Conservation (phyloP, 2,797 vertebrate genomes). For the Gallinago stenura region DNA sequence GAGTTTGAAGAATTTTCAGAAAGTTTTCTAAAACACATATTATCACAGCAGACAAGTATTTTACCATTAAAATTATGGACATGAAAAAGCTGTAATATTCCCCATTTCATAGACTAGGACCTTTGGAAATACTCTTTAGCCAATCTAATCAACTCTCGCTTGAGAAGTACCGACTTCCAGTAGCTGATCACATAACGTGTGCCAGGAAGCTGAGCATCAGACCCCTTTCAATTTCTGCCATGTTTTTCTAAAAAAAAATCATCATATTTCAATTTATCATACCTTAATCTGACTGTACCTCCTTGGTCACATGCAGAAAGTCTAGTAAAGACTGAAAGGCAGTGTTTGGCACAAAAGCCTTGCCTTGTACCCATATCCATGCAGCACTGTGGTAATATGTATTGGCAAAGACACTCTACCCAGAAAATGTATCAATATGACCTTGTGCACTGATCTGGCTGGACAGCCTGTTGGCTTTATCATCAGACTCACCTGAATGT, state of each 20-base stretch:
- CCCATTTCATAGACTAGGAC: neutral
- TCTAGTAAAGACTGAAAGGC: neutral
- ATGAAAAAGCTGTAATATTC: neutral
- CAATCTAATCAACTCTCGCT: neutral
- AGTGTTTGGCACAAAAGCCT: neutral
- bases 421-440: neutral
- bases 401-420: neutral
- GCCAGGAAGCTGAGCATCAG: neutral
- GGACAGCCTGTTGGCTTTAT: neutral
- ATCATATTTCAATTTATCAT: neutral
- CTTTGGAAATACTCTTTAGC: neutral
- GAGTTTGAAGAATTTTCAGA: neutral
- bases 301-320: neutral
- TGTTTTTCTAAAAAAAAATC: neutral
- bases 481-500: slow-evolving; percentile 87
- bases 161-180: neutral
- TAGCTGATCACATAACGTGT: neutral
- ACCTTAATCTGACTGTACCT: neutral
- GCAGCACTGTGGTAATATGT: neutral
- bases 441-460: neutral
- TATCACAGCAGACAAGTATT: neutral
- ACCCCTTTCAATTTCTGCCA: neutral
- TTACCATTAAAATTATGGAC: neutral
- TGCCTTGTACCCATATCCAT: neutral
- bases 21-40: neutral